phyloP scores from a whole-genome alignment of 2,888 invertebrate species.

The Galeopsomyia nigrocyanea region DNA sequence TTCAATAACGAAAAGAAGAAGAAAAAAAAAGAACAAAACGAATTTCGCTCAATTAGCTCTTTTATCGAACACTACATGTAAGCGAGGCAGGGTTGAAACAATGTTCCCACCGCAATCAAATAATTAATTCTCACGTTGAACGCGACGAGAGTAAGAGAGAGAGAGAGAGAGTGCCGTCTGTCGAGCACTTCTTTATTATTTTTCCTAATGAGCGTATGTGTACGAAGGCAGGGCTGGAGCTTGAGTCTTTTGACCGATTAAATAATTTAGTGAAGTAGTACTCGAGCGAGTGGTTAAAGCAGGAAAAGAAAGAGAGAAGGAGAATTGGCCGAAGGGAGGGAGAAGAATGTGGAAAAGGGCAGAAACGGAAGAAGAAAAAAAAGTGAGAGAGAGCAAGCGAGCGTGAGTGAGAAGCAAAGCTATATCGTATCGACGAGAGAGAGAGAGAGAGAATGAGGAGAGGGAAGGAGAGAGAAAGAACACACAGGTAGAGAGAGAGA shows the following conservation, averaged over 20 bases:
- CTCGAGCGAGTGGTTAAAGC: conserved; percentile 7
- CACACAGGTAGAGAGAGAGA: conserved; percentile 39
- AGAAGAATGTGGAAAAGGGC: conserved; percentile 43
- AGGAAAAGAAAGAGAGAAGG: conserved; percentile 20
- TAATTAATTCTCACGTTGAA: neutral
- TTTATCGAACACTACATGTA: neutral
- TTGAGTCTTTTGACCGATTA: conserved; percentile 30
- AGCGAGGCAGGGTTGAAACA: neutral
- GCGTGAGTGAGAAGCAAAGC: conserved; percentile 30
- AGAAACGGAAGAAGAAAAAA: conserved; percentile 46
- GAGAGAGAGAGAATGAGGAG: conserved; percentile 14
- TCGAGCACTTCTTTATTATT: conserved; percentile 27
- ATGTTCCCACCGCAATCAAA: neutral
- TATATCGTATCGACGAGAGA: neutral
- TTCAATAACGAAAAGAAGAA: too few species aligned
- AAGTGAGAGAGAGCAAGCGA: conserved; percentile 43
- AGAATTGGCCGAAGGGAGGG: conserved; percentile 20
- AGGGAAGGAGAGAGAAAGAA: conserved; percentile 23
- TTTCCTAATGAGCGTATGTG: conserved; percentile 2
- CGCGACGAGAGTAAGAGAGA: conserved; percentile 6
- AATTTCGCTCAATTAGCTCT: too few species aligned
- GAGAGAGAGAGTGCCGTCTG: neutral
- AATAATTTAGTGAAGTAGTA: conserved; percentile 40
- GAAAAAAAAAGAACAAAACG: too few species aligned
- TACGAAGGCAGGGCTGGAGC: neutral